These are phyloP conservation scores for Drosophila ananassae DNA, from an alignment of 1,140 invertebrate species.

Conservation along the genomic window DNA sequence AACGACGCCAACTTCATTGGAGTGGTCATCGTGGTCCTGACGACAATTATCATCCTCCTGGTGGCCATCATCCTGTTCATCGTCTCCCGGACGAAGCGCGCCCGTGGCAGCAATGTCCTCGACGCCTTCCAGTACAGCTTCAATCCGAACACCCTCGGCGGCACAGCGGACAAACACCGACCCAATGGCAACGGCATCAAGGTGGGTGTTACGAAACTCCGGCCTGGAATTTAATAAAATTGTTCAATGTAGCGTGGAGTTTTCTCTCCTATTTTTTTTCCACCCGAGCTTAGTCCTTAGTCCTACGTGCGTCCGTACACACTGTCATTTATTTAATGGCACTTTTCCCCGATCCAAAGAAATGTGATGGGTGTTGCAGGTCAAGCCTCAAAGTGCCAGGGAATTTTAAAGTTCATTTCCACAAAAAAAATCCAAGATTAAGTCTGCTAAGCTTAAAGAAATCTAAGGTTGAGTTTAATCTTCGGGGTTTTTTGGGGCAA, in stretches of 20 bases:
- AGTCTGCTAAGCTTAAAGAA: not conserved
- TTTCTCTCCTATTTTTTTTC: constrained; percentile 32
- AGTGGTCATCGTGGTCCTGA: constrained; percentile 90
- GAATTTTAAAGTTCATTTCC: constrained; percentile 56
- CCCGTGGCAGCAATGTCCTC: constrained; percentile 85
- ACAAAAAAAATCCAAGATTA: not conserved
- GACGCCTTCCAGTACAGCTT: constrained; percentile 84
- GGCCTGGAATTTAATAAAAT: constrained; percentile 74
- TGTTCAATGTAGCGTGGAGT: constrained; percentile 77
- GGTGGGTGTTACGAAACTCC: constrained; percentile 79
- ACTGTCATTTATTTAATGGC: constrained; percentile 77
- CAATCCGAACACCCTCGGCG: constrained; percentile 84
- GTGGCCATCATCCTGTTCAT: constrained; percentile 89
- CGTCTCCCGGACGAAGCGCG: constrained; percentile 88
- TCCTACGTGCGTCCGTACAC: constrained; percentile 46
- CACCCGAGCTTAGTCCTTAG: constrained; percentile 45
- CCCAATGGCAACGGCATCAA: constrained; percentile 85
- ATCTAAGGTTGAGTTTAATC: too few relatives aligned
- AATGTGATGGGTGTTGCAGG: constrained; percentile 32
- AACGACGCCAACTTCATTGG: constrained; percentile 88
- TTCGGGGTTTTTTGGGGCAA: too few relatives aligned
- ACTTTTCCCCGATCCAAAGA: constrained; percentile 56
- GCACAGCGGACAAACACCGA: constrained; percentile 84
- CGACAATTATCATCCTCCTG: constrained; percentile 90
- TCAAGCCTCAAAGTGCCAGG: constrained; percentile 49